Conservation (phyloP, 2,113 vertebrate genomes). For the Malurus alboscapulatus region DNA sequence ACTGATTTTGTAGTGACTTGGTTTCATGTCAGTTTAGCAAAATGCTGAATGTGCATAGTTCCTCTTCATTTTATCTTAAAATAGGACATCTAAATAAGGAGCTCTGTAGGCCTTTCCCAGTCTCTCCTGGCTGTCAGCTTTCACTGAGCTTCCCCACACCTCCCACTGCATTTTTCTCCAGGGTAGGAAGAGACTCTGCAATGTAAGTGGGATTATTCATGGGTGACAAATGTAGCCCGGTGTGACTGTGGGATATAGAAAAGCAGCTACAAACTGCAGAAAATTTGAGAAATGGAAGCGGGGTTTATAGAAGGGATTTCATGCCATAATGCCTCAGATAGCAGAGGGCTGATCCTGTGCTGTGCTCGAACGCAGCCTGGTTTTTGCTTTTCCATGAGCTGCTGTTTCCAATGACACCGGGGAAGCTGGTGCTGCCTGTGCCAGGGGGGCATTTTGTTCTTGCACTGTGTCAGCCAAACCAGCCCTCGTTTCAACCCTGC, state of each 20-base stretch:
- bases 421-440: not conserved
- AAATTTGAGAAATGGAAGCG: not conserved
- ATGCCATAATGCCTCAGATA: not conserved
- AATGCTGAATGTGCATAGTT: conserved; percentile 65
- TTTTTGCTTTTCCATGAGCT: not conserved
- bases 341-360: not conserved
- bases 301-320: not conserved
- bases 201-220: conserved; percentile 61
- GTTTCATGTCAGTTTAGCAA: conserved; percentile 57
- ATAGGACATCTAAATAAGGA: conserved; percentile 62
- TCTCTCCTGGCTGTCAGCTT: conserved; percentile 67
- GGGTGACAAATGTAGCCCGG: conserved; percentile 52
- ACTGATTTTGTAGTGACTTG: conserved; percentile 32
- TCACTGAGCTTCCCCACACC: conserved; percentile 67
- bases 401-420: not conserved
- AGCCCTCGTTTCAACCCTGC: not conserved
- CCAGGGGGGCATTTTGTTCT: not conserved
- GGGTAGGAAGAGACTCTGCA: conserved; percentile 63
- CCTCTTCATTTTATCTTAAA: conserved; percentile 58
- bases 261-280: conserved; percentile 49
- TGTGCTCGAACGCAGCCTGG: not conserved
- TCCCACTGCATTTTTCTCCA: conserved; percentile 63
- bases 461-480: not conserved
- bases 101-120: conserved; percentile 63
- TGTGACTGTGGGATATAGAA: conserved; percentile 35